phyloP scores from a whole-genome alignment of 1,140 invertebrate species.

The Schlechtendalia chinensis region DNA sequence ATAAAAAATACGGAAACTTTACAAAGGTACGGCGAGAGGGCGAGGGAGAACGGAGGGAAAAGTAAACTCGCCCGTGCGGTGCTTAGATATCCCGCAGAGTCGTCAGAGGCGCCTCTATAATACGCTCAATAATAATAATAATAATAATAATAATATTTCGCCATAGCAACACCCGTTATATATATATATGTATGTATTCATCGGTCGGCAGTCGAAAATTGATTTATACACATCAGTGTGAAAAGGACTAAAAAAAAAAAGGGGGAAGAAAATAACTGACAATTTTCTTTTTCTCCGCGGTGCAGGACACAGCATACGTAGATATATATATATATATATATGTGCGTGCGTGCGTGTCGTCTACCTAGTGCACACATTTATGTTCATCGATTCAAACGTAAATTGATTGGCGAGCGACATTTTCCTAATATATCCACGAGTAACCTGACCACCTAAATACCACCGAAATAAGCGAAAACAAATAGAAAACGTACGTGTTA shows the following conservation, averaged over 20 bases:
- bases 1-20: too few relatives aligned
- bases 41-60: background rate
- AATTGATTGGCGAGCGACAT: too few relatives aligned
- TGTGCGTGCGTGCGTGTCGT: too few relatives aligned
- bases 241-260: background rate
- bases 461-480: too few relatives aligned
- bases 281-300: background rate
- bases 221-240: background rate
- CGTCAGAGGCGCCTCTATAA: background rate
- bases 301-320: background rate
- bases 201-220: conserved; percentile 9
- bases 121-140: background rate
- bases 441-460: too few relatives aligned
- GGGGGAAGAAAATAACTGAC: background rate
- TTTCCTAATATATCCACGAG: too few relatives aligned
- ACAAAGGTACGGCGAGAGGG: too few relatives aligned
- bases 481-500: too few relatives aligned
- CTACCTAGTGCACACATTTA: background rate
- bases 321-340: too few relatives aligned
- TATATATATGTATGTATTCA: background rate
- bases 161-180: background rate
- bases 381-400: too few relatives aligned
- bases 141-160: conserved; percentile 14
- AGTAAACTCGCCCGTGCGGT: background rate
- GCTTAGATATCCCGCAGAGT: background rate